Base-by-base conservation (phyloP, 2,113 vertebrate species). In the Dascyllus trimaculatus region DNA sequence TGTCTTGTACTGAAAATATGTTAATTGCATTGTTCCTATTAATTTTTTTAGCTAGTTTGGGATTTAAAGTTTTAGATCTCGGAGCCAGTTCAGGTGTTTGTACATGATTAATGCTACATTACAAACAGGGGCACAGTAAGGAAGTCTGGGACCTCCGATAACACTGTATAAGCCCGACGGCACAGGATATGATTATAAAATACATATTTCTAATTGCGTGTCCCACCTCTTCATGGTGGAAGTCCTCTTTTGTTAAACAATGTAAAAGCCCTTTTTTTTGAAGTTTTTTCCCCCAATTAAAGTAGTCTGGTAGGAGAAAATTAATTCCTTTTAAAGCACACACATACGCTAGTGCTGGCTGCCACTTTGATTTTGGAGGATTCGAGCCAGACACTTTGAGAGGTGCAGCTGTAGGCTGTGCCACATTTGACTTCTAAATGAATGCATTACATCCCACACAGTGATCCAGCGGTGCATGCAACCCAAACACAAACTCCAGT, bases 381-480 rank as follows among this genome's bases (percentile, higher is more conserved):
- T 54, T 73, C 43, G 10, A 68, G 51, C 40, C 61, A 58, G 61
- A 56, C 40, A 62, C 17, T 62, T 49, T 51, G 76, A 71, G 76
- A 45, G 45, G 67, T 71, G 48, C 71, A 57, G 74, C 71, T 80
- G 59, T 58, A 52, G 78, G 77, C 76, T 46, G 60, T 25, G 29
- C 24, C 22, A 38, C 62, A 84, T 84, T 72, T 80, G 81, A 85
- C 78, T 84, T 91, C 59, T 72, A 62, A 82, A 89, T 73, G 61
- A 89, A 75, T 17, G 65, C 29, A 65, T 62, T 24, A 75, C 82
- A 82, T 51, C 68, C 79, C 66, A 68, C 73, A 78, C 43, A 49
- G 29, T 62, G 73, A 71, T 68, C 64, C 60, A 46, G 51, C 54
- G 49, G 61, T 13, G 49, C 60, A 61, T 69, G 58, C 21, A 35